Conservation (phyloP, 2,113 vertebrate species). For the Dipodomys spectabilis region DNA sequence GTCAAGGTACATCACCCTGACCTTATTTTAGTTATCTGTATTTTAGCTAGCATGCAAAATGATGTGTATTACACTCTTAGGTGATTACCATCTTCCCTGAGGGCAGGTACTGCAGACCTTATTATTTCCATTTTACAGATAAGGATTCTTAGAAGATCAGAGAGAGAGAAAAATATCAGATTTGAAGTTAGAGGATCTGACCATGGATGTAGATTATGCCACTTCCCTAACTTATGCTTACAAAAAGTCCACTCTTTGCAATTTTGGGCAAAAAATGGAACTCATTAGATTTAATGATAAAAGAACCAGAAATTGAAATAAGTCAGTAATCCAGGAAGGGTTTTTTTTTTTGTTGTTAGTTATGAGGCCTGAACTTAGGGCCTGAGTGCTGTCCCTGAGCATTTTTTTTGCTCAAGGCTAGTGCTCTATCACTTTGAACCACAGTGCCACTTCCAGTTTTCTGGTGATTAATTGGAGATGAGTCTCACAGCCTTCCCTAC, state of each 20-base stretch:
- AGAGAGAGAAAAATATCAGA: background rate
- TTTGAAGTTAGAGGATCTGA: slow-evolving; percentile 11
- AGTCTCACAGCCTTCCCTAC: too few relatives aligned
- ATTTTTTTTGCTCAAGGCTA: too few relatives aligned
- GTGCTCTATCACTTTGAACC: too few relatives aligned
- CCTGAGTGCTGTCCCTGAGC: too few relatives aligned
- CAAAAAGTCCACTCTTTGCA: slow-evolving; percentile 5
- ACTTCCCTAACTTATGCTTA: slow-evolving; percentile 30
- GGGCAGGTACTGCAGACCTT: background rate
- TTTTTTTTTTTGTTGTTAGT: too few relatives aligned
- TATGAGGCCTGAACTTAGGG: too few relatives aligned
- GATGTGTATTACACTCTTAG: background rate
- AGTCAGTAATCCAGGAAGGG: background rate
- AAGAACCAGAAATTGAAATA: background rate
- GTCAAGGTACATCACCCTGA: background rate
- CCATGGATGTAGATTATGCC: slow-evolving; percentile 31
- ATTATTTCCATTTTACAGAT: slow-evolving; percentile 17
- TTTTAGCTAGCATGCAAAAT: background rate
- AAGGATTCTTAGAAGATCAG: background rate
- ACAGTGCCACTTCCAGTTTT: too few relatives aligned
- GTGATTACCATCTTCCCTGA: background rate
- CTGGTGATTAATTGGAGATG: too few relatives aligned
- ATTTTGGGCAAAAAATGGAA: slow-evolving; percentile 31
- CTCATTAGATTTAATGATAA: slow-evolving; percentile 24
- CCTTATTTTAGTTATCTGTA: background rate